A percentile compares a stretch with the other conserved stretches of the same genome.
Evolutionary conservation across 2,888 invertebrate genomes (phyloP).

Genomic region (Phragmatobia fuliginosa): DNA sequence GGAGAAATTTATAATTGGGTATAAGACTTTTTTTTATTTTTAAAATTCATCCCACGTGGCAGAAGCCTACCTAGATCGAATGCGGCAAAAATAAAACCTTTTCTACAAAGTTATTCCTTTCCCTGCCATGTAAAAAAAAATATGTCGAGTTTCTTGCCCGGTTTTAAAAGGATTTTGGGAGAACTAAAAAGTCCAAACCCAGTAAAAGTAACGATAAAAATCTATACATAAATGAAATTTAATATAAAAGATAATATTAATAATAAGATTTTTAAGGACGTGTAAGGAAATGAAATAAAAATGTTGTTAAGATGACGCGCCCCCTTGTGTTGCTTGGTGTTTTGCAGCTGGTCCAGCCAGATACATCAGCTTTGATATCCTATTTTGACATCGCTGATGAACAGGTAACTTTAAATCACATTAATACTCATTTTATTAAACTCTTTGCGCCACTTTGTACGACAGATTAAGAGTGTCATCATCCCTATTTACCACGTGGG

Average conservation of each 20-base stretch:
- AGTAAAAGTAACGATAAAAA: too few species aligned
- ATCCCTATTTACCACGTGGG: too few species aligned
- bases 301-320: conserved; percentile 40
- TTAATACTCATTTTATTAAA: background rate
- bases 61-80: too few species aligned
- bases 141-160: background rate
- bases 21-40: too few species aligned
- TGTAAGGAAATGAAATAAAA: background rate
- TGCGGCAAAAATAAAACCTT: too few species aligned
- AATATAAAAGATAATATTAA: background rate
- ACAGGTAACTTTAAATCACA: conserved; percentile 32
- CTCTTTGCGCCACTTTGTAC: too few species aligned
- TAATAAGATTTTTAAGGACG: background rate
- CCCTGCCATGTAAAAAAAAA: background rate
- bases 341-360: conserved; percentile 29
- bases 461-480: too few species aligned
- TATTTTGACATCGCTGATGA: conserved; percentile 28
- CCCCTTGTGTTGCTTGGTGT: conserved; percentile 25
- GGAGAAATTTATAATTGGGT: too few species aligned
- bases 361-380: conserved; percentile 24
- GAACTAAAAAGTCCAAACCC: background rate
- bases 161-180: background rate
- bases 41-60: too few species aligned
- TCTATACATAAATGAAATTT: too few species aligned
- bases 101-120: background rate